Evolutionary conservation across 2,888 invertebrate species (phyloP), one percentile per base, ranked within the genome.

Genomic region (Xestia c-nigrum): DNA sequence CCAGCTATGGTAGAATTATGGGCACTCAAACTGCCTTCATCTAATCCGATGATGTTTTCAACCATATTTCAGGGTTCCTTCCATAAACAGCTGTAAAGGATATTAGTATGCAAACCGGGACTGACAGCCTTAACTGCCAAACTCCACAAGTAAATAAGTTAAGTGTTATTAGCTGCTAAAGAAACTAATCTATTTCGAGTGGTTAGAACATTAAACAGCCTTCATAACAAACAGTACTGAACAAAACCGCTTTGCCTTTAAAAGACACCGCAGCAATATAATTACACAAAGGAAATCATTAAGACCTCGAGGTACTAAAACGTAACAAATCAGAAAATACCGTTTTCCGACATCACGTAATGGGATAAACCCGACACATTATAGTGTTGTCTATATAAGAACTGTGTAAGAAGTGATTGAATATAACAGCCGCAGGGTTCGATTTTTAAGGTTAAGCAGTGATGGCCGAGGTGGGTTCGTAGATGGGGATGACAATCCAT

Each of bases 231-330:
- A 68, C 43, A 24, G 55, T 46, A 55, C 40, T 65, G 7, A 65
- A 38, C 57, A 52, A 50, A 52, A 55, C 52, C n/a, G 38, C 38
- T 31, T 61, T 50, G 19, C 6, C 31, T 72, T 7, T 59, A 55
- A 65, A 3, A 57, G n/a, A 59, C 52, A 77, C 66, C 31, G 47
- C 52, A 50, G 43, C 14, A 69, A 61, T 69, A 66, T 47, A 66
- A 66, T 81, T 14, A 38, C 24, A 81, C 77, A 81, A 81, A 77
- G 65, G n/a, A 43, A 65, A 21, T 76, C 65, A 69, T 81, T 66
- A 81, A 55, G 12, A 12, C 31, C 43, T 55, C 71, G 66, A 57
- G 38, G 57, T 7, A 77, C 46, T 76, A 69, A 81, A 72, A 61
- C n/a, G 59, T 66, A 63, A 81, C 61, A 57, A 75, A 81, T 80